Base-by-base conservation (phyloP, 2,797 vertebrate genomes). In the Alectoris magna region DNA sequence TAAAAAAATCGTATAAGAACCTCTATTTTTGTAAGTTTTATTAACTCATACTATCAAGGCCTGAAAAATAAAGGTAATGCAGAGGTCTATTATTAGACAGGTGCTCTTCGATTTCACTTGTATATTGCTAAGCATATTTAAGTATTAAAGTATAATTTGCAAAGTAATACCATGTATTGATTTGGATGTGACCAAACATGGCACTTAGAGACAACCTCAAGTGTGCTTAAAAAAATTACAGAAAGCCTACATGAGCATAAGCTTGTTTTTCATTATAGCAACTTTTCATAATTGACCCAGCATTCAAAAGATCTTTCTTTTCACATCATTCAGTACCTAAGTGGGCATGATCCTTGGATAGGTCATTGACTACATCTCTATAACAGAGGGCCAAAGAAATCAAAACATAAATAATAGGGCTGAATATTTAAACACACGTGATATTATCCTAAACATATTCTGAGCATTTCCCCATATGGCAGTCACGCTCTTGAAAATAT, bases 121-220 rank as follows among this genome's bases (percentile, higher is more conserved):
- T 75, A 86, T 84, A 77, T 66, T 44, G 48, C 24, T 77, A 90
- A 91, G 44, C 24, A 46, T 70, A 70, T 76, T 88, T 75, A 96
- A 90, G 29, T 70, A 55, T 73, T 78, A 73, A 94, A 77, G 38
- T 15, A 80, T 48, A 39, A 85, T 82, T 92, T 94, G 72, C 75
- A 94, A 92, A 95, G 62, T 88, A 95, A 84, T 55, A 81, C 15
- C 46, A 85, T 36, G 38, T 84, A 84, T 66, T 75, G 73, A 83
- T 87, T 90, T 96, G 83, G 94, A 82, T 67, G 76, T 24, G 67
- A 88, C 23, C 19, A 91, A 81, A 88, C 77, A 43, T 76, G 67
- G 53, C 56, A 70, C 46, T 36, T 60, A 53, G 31, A 86, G 38
- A 82, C 31, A 60, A 60, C 21, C 48, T 56, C 67, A 34, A 6